These are phyloP conservation scores for Exaiptasia diaphana DNA, from an alignment of 64 coral and sea anemone genomes.

Conservation along the genomic window DNA sequence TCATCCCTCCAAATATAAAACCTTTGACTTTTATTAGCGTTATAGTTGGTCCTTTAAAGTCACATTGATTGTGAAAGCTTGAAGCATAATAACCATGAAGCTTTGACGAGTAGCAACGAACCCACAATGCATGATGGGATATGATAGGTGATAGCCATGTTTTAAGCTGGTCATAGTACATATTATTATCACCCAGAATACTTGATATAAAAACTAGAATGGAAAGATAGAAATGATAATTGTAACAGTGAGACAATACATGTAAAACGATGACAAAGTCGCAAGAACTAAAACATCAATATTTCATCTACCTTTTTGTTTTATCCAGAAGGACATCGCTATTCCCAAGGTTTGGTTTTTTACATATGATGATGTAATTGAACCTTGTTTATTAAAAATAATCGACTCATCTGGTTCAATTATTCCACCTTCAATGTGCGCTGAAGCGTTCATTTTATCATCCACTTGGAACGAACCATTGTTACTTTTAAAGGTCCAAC, in stretches of 20 bases:
- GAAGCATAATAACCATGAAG: slow-evolving; percentile 4
- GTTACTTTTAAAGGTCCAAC: slow-evolving; percentile 7
- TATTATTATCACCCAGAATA: slow-evolving; percentile 29
- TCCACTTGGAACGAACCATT: background rate
- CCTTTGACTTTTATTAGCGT: slow-evolving; percentile 41
- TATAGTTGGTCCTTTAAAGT: slow-evolving; percentile 65
- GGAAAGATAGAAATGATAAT: background rate
- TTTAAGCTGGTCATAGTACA: background rate
- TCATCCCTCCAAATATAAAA: slow-evolving; percentile 66
- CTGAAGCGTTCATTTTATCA: background rate
- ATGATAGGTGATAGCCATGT: background rate
- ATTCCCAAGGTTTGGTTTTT: background rate
- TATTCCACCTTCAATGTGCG: background rate
- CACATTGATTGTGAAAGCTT: slow-evolving; percentile 62
- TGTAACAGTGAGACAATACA: too few relatives aligned
- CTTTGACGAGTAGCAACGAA: slow-evolving; percentile 44
- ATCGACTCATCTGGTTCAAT: background rate
- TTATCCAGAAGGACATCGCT: slow-evolving; percentile 31
- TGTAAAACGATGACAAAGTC: too few relatives aligned
- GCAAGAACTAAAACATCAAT: background rate
- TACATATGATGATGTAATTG: background rate
- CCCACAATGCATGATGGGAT: slow-evolving; percentile 17
- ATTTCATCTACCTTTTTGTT: slow-evolving; percentile 18
- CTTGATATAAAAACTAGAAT: slow-evolving; percentile 25
- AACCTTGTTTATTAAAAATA: slow-evolving; percentile 13